phyloP scores from a whole-genome alignment of 2,888 invertebrate species.

The Acrocyrtus sp. region DNA sequence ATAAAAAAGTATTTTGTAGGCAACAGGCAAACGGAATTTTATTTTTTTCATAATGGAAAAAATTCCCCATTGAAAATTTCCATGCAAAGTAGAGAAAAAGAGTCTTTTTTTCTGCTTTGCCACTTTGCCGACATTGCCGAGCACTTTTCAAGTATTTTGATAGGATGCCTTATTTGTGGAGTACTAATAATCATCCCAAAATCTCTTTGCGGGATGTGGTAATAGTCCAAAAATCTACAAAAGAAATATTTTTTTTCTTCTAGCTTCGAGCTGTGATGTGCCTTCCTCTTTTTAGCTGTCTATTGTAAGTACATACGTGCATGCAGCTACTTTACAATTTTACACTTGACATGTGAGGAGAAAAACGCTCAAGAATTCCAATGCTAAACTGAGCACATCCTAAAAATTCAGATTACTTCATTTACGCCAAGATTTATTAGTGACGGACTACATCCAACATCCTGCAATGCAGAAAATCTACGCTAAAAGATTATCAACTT shows the following conservation, averaged over 20 bases:
- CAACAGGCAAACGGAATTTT: no score
- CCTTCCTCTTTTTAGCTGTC: no score
- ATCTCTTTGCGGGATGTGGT: constrained; percentile 4
- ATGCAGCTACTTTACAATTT: no score
- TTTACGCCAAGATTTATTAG: background rate
- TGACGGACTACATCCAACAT: no score
- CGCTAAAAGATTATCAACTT: background rate
- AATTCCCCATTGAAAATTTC: background rate
- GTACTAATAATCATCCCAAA: constrained; percentile 19
- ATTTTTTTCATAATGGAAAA: no score
- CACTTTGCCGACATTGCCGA: background rate
- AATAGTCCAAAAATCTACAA: no score
- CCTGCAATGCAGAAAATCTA: background rate
- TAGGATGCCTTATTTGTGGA: constrained; percentile 3
- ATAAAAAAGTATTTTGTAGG: background rate
- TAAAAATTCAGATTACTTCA: background rate
- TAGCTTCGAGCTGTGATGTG: no score
- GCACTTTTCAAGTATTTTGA: background rate
- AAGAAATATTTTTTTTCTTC: no score
- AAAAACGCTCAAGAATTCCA: no score
- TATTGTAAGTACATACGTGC: no score
- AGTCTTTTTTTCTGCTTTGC: background rate
- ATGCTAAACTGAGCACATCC: no score
- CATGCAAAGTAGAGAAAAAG: background rate
- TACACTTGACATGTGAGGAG: no score